Conservation (phyloP, 2,113 vertebrate species). For the Paramormyrops kingsleyae region DNA sequence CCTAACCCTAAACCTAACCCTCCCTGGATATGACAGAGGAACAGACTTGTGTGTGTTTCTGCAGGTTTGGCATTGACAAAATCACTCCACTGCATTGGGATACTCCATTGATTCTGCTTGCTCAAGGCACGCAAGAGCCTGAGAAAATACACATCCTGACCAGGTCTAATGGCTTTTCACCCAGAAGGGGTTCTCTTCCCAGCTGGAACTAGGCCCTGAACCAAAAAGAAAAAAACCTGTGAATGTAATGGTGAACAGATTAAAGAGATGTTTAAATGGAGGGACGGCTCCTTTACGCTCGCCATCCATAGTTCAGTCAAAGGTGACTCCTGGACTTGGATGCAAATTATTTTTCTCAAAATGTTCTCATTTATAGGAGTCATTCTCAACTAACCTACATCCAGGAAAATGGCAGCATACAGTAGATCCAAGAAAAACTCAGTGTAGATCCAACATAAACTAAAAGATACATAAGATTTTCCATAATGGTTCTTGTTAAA, state of each 20-base stretch:
- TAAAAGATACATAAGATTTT: neutral
- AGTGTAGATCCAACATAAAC: neutral
- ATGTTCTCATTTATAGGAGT: neutral
- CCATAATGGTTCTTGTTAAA: neutral
- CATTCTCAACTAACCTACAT: neutral
- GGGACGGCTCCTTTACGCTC: neutral
- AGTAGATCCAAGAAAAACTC: neutral
- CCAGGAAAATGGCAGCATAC: neutral
- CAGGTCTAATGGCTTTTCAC: neutral
- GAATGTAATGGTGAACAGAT: neutral
- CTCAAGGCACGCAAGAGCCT: neutral
- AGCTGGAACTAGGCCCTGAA: neutral
- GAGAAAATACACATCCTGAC: neutral
- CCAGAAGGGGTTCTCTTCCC: neutral
- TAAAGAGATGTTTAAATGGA: neutral
- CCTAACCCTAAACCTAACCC: neutral
- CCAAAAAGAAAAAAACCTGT: neutral
- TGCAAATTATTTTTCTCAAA: neutral
- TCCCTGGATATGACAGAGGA: neutral
- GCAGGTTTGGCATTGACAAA: neutral
- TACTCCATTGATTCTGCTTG: neutral
- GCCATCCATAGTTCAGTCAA: neutral
- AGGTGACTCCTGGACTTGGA: neutral
- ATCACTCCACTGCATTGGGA: neutral
- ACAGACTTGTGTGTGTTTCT: neutral